Base-by-base conservation (phyloP, 2,113 vertebrate genomes). In the Brachyhypopomus occidentalis region DNA sequence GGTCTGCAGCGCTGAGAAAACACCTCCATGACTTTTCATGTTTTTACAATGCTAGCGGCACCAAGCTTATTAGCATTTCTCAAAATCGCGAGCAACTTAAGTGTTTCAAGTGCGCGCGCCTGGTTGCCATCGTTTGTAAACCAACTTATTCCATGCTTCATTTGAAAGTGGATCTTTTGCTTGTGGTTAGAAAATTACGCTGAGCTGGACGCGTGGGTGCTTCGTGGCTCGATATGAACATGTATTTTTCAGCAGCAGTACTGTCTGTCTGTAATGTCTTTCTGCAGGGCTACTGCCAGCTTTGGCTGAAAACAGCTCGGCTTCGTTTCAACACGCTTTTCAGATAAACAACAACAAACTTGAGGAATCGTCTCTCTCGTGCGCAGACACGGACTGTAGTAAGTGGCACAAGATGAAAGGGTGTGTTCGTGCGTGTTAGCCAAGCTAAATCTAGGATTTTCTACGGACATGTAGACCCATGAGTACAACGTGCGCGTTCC, bases 281-380 rank as follows among this genome's bases (percentile, higher is more conserved):
- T 87, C 78, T 56, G 62, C n/a, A 81, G 75, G 86, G 75, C 82
- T 78, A 86, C 36, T 74, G 71, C 36, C 38, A 52, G 45, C 36
- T 12, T 73, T 74, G 56, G 59, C 11, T 8, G 3, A 81, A 67
- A 79, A n/a, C 20, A 4, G 36, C 78, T 63, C 69, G 4, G 74
- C 69, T 69, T 59, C 41, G 66, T 75, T 71, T 73, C 55, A 30
- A 63, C 66, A 64, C 64, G 48, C 36, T 75, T 45, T 41, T 86
- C 71, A 75, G 69, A 78, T 78, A 74, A 86, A 86, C 73, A 85
- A 75, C 70, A 82, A 60, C 81, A 82, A 82, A 77, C 84, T 58
- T 52, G 38, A 85, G 72, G 82, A 59, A 80, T 23, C 22, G 36
- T 76, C 30, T 72, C 48, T 45, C 27, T 9, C 58, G 27, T 14